phyloP scores from a whole-genome alignment of 2,113 vertebrate genomes.

The Tenrec ecaudatus region DNA sequence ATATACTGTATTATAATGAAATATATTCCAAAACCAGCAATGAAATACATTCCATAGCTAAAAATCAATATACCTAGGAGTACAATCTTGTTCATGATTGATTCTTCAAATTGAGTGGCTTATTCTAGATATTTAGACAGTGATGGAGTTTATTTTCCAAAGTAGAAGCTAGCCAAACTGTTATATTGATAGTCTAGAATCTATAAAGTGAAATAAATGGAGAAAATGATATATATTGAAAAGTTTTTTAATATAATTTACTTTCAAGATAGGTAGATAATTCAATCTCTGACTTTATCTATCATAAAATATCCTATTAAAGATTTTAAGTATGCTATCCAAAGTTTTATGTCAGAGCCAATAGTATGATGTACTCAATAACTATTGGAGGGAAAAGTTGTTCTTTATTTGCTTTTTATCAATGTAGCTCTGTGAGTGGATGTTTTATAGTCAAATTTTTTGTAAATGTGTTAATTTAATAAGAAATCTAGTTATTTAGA shows the following conservation, averaged over 20 bases:
- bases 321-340: slow-evolving; percentile 8
- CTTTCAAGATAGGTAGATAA: slow-evolving; percentile 64
- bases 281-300: slow-evolving; percentile 59
- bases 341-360: slow-evolving; percentile 52
- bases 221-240: slow-evolving; percentile 34
- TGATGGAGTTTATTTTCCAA: slow-evolving; percentile 67
- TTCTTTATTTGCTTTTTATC: slow-evolving; percentile 37
- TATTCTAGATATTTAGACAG: slow-evolving; percentile 70
- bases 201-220: slow-evolving; percentile 48
- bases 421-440: not conserved
- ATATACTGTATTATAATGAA: slow-evolving; percentile 47
- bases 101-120: slow-evolving; percentile 47
- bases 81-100: slow-evolving; percentile 36
- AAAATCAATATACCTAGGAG: slow-evolving; percentile 60
- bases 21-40: slow-evolving; percentile 18
- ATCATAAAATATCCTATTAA: slow-evolving; percentile 64
- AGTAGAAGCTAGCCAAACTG: slow-evolving; percentile 36
- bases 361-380: slow-evolving; percentile 32
- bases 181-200: slow-evolving; percentile 46
- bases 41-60: slow-evolving; percentile 58
- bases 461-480: not conserved
- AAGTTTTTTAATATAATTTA: slow-evolving; percentile 1
- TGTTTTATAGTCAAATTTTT: not conserved
- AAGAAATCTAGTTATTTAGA: not conserved
- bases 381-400: not conserved